phyloP scores from a whole-genome alignment of 2,113 vertebrate species.

The Amphilophus citrinellus region DNA sequence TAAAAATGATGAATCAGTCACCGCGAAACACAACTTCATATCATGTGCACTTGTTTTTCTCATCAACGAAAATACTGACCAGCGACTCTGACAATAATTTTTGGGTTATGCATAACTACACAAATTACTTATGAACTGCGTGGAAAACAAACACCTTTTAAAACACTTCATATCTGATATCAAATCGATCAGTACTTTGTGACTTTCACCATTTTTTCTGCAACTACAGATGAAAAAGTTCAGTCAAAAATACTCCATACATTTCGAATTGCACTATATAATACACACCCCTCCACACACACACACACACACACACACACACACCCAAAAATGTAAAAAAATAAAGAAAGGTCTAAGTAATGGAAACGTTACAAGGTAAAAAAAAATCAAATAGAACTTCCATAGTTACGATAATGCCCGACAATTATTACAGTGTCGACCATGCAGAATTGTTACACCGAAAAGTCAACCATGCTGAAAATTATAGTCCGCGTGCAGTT shows the following conservation, averaged over 20 bases:
- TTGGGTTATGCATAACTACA: neutral
- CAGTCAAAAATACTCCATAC: neutral
- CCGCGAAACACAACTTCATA: neutral
- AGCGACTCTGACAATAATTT: slow-evolving; percentile 13
- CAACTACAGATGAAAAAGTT: neutral
- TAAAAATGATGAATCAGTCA: neutral
- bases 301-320: too few species aligned
- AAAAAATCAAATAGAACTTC: neutral
- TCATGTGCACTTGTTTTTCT: slow-evolving; percentile 1
- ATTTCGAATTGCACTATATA: neutral
- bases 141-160: neutral
- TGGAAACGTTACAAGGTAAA: neutral
- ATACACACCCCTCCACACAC: too few species aligned
- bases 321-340: neutral
- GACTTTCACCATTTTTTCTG: neutral
- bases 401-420: neutral
- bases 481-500: neutral
- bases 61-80: neutral
- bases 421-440: neutral
- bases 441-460: neutral
- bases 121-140: neutral
- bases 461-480: neutral
- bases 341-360: neutral
- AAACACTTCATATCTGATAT: neutral
- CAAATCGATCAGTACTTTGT: neutral